Evolutionary conservation across 2,888 invertebrate species (phyloP).

Genomic region (Drosophila barbarae): DNA sequence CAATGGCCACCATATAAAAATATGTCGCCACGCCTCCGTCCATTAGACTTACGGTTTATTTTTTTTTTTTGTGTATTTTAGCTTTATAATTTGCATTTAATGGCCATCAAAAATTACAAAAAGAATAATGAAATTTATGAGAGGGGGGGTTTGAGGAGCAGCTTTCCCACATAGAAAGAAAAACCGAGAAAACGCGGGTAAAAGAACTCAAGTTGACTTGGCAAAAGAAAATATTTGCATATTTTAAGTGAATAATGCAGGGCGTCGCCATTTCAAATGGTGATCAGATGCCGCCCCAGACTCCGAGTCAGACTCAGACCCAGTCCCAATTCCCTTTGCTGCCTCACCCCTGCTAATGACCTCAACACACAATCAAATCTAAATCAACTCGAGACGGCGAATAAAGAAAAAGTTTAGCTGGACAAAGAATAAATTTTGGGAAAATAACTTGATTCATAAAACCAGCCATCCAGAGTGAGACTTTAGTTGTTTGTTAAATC

Average conservation of each 20-base stretch:
- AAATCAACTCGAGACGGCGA: conserved; percentile 27
- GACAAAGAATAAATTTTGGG: conserved; percentile 18
- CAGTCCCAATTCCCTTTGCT: background rate
- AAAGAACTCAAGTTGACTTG: conserved; percentile 48
- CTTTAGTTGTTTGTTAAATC: conserved; percentile 54
- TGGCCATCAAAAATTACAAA: conserved; percentile 73
- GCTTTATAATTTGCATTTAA: conserved; percentile 68
- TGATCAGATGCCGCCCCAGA: conserved; percentile 27
- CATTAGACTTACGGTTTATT: conserved; percentile 35
- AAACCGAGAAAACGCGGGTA: conserved; percentile 13
- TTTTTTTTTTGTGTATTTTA: conserved; percentile 35
- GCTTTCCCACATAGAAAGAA: conserved; percentile 9
- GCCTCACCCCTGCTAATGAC: conserved; percentile 31
- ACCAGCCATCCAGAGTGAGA: background rate
- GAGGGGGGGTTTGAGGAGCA: background rate
- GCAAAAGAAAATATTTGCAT: conserved; percentile 64
- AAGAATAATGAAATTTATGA: conserved; percentile 63
- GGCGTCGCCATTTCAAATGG: conserved; percentile 37
- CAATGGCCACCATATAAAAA: conserved; percentile 46
- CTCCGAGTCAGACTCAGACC: background rate
- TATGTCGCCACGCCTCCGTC: conserved; percentile 48
- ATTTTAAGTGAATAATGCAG: conserved; percentile 50
- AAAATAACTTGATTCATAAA: conserved; percentile 21
- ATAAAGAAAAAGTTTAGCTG: conserved; percentile 4
- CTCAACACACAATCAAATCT: conserved; percentile 35